Evolutionary conservation across 53 echinoderm and acorn worm species (phyloP).

Genomic region (Holothuria scabra): DNA sequence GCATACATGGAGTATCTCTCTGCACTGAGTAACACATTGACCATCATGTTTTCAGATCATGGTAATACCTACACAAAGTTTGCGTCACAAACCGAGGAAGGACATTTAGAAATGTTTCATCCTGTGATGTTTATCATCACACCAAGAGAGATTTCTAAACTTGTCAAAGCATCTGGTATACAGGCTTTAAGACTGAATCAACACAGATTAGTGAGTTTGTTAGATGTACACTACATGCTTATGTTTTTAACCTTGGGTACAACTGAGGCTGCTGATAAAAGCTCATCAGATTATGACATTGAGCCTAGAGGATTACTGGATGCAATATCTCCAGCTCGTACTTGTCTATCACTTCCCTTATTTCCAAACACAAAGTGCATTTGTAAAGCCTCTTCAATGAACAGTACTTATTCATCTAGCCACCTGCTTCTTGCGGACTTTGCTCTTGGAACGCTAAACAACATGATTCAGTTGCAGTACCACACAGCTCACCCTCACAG

Average conservation of each 20-base stretch:
- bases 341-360: slow-evolving; percentile 74
- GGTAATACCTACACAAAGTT: slow-evolving; percentile 83
- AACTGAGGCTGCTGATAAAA: neutral
- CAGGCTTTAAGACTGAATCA: slow-evolving; percentile 66
- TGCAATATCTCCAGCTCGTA: slow-evolving; percentile 59
- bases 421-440: slow-evolving; percentile 70
- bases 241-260: slow-evolving; percentile 56
- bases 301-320: slow-evolving; percentile 64
- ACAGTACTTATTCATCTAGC: slow-evolving; percentile 50
- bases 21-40: slow-evolving; percentile 70
- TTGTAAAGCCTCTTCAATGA: slow-evolving; percentile 48
- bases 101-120: slow-evolving; percentile 83
- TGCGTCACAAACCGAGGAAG: slow-evolving; percentile 68
- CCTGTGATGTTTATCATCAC: slow-evolving; percentile 71
- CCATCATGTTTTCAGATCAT: slow-evolving; percentile 80
- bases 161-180: slow-evolving; percentile 45
- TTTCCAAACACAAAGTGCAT: slow-evolving; percentile 86
- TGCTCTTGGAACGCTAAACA: slow-evolving; percentile 76
- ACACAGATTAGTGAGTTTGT: slow-evolving; percentile 69
- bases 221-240: slow-evolving; percentile 79
- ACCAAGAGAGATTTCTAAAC: slow-evolving; percentile 54
- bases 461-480: slow-evolving; percentile 71
- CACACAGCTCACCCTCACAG: slow-evolving; percentile 44
- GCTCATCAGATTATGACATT: slow-evolving; percentile 60
- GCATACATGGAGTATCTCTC: slow-evolving; percentile 66